Evolutionary conservation across 2,888 invertebrate genomes (phyloP).

Genomic region (Yponomeuta malinellus): DNA sequence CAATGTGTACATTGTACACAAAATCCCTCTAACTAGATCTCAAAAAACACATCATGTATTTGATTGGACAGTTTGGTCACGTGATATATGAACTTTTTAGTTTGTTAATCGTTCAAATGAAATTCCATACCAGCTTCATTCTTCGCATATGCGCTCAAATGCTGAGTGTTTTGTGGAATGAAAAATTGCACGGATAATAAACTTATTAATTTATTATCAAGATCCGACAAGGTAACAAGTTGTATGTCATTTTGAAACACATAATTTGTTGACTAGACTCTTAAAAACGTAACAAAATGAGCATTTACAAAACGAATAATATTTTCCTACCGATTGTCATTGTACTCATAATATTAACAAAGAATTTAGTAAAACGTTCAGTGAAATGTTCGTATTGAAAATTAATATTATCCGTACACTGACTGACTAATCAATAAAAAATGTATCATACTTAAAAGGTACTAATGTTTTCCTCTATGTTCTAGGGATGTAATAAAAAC

Average conservation of each 20-base stretch:
- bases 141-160: background rate
- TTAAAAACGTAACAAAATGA: constrained; percentile 70
- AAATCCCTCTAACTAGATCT: constrained; percentile 9
- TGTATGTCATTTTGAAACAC: constrained; percentile 54
- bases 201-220: constrained; percentile 19
- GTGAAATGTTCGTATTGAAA: too few species aligned
- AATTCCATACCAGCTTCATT: background rate
- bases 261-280: constrained; percentile 73
- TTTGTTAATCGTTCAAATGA: background rate
- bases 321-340: constrained; percentile 36
- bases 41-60: constrained; percentile 4
- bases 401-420: constrained; percentile 15
- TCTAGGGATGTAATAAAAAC: constrained; percentile 31
- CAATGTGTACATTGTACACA: constrained; percentile 27
- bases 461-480: constrained; percentile 47
- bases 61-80: background rate
- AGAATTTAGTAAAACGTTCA: background rate
- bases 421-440: background rate
- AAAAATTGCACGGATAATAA: background rate
- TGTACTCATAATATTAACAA: constrained; percentile 35
- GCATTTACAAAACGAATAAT: constrained; percentile 66
- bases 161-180: constrained; percentile 1
- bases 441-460: constrained; percentile 45
- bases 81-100: background rate
- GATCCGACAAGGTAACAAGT: constrained; percentile 36